Conservation (phyloP, 2,888 invertebrate species). For the Leptopilina syphax region DNA sequence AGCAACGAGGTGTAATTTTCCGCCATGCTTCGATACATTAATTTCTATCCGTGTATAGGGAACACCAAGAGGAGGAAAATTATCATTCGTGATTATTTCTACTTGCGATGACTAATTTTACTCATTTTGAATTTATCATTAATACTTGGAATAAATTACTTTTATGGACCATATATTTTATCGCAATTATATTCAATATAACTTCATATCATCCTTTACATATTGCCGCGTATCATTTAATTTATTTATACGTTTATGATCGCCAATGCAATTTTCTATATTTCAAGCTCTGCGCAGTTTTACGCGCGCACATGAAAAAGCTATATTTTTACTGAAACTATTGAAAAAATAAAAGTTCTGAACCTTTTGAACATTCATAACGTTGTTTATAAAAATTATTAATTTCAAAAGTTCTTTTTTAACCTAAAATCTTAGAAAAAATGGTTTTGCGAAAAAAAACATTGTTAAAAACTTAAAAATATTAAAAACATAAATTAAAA, state of each 20-base stretch:
- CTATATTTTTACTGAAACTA: no score
- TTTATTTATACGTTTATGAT: background rate
- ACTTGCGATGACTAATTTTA: constrained; percentile 17
- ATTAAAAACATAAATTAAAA: no score
- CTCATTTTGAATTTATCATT: background rate
- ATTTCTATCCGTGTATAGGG: constrained; percentile 26
- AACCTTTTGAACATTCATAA: no score
- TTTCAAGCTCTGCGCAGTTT: no score
- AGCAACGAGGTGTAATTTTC: constrained; percentile 47
- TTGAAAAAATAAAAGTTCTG: no score
- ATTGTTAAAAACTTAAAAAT: no score
- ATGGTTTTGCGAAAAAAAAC: no score
- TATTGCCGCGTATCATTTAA: background rate
- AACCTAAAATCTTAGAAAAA: no score
- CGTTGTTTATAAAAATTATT: no score
- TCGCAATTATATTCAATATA: constrained; percentile 3
- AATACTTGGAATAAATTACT: background rate
- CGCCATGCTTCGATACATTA: constrained; percentile 34
- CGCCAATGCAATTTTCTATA: background rate
- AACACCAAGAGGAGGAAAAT: constrained; percentile 18
- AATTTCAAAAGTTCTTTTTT: no score
- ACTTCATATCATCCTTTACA: constrained; percentile 2
- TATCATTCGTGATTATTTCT: constrained; percentile 29
- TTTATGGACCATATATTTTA: constrained; percentile 5
- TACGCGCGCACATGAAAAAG: no score